Percentiles rank a stretch among this genome's conserved stretches.
Conservation (phyloP, 2,797 vertebrate genomes). For the Synanceia verrucosa region DNA sequence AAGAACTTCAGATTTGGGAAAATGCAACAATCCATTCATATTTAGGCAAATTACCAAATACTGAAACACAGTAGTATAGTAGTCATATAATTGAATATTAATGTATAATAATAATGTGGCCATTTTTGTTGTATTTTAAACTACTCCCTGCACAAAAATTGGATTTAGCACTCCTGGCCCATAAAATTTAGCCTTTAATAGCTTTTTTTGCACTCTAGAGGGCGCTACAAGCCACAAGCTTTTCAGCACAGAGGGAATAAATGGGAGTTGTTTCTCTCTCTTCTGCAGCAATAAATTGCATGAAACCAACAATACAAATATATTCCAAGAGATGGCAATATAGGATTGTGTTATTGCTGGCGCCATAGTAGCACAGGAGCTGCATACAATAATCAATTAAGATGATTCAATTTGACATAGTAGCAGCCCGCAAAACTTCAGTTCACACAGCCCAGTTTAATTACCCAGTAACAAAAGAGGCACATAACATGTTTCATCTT, state of each 20-base stretch:
- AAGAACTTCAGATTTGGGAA: too few species aligned
- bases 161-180: background rate
- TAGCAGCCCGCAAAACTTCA: background rate
- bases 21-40: too few species aligned
- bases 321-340: slow-evolving; percentile 71
- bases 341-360: slow-evolving; percentile 14
- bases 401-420: slow-evolving; percentile 30
- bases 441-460: slow-evolving; percentile 4
- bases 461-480: slow-evolving; percentile 28
- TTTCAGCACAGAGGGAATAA: background rate
- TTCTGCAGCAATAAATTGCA: slow-evolving; percentile 20
- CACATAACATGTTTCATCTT: slow-evolving; percentile 53
- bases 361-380: background rate
- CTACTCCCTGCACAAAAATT: too few species aligned
- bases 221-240: slow-evolving; percentile 45
- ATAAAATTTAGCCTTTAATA: background rate
- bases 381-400: slow-evolving; percentile 10
- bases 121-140: too few species aligned
- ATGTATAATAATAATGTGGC: background rate
- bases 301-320: slow-evolving; percentile 31
- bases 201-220: slow-evolving; percentile 24
- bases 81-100: too few species aligned
- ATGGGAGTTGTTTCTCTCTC: background rate
- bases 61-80: background rate
- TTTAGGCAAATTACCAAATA: background rate